Base-by-base conservation (phyloP, 2,888 invertebrate genomes). In the Harmothoe impar region DNA sequence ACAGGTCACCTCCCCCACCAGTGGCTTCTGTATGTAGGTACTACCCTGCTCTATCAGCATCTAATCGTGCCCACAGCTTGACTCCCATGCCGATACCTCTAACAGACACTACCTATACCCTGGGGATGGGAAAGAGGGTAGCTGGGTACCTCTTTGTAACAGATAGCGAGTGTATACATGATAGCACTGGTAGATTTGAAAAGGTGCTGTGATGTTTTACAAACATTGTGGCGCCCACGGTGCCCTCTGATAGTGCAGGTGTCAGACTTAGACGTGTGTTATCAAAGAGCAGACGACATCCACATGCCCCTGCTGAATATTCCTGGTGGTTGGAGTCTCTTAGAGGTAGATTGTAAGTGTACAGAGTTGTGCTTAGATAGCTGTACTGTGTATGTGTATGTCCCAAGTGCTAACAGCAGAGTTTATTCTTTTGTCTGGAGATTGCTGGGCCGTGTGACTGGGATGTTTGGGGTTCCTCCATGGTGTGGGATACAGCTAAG, bases 111-210 rank as follows among this genome's bases (percentile, higher is more conserved):
- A 12, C 23, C 20, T 62, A n/a, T 20, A 5, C 23, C 3, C 23
- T 62, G 62, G 3, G 62, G 20, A n/a, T 62, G 62, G 7, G 62
- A n/a, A 7, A n/a, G 20, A 3, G 62, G 62, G 15, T 20, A 3
- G 62, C 20, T 62, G 62, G 62, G 62, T 62, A 62, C 62, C 62
- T 10, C 62, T 62, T 62, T n/a, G 62, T 62, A 62, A 62, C 62
- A 12, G 62, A 62, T 62, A 62, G 23, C 3, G 62, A n/a, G 3
- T 62, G 62, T 62, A 62, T 62, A 62, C 20, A 62, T 20, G 3
- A 20, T 20, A n/a, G 62, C 62, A 20, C 62, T 3, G 12, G n/a
- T 20, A n/a, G 62, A 62, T 62, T 62, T 62, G 62, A 62, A 62
- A 62, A 43, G 23, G 12, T 62, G 62, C 62, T 20, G 62, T n/a